These are phyloP conservation scores for Lasioglossum marginatum DNA, from an alignment of 2,888 invertebrate species.

Conservation along the genomic window DNA sequence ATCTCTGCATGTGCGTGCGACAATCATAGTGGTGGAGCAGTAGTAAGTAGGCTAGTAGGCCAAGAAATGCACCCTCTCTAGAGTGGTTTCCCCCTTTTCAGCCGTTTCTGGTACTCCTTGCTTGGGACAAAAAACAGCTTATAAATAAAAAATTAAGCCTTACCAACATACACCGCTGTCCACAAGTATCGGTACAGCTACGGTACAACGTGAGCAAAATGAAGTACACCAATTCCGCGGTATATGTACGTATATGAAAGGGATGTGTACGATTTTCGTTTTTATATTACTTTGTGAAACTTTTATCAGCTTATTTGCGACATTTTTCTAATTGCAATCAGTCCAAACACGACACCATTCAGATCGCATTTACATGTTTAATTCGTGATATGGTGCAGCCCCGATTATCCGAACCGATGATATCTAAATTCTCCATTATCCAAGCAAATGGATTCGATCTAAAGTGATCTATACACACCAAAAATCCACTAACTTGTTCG, in stretches of 20 bases:
- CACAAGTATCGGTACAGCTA: not conserved
- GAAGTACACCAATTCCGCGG: not conserved
- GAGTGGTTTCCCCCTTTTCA: constrained; percentile 11
- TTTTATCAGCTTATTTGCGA: not conserved
- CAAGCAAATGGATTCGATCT: too few species aligned
- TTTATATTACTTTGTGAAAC: not conserved
- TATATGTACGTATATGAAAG: not conserved
- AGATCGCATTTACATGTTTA: not conserved
- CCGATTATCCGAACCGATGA: too few species aligned
- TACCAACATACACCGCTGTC: not conserved
- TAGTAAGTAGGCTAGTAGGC: constrained; percentile 11
- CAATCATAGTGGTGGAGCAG: not conserved
- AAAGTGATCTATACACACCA: too few species aligned
- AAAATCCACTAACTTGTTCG: not conserved
- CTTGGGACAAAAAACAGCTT: not conserved
- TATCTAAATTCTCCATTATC: too few species aligned
- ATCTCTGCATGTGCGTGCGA: not conserved
- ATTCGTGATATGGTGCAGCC: too few species aligned
- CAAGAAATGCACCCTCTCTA: constrained; percentile 9
- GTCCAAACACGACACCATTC: not conserved
- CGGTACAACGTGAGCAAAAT: not conserved
- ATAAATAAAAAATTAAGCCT: constrained; percentile 11
- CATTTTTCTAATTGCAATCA: not conserved
- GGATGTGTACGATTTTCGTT: too few species aligned
- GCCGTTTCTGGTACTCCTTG: not conserved